phyloP scores from a whole-genome alignment of 2,888 invertebrate genomes.

The Rotaria magnacalcarata region DNA sequence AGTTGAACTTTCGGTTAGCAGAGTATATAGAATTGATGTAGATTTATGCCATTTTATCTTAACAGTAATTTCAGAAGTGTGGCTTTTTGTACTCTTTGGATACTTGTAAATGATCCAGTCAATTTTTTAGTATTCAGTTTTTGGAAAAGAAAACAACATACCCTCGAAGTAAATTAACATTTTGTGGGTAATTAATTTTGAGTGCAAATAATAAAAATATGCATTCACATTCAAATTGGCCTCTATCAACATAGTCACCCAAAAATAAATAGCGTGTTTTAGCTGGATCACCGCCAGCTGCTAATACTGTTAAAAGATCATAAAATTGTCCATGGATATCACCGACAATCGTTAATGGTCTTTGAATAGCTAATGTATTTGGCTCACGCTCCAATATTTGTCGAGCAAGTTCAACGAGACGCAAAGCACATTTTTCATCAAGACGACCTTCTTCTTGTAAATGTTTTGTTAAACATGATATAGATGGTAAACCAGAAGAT shows the following conservation, averaged over 20 bases:
- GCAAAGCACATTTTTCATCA: background rate
- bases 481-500: conserved; percentile 7
- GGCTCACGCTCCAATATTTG: conserved; percentile 66
- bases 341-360: conserved; percentile 96
- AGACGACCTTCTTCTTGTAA: conserved; percentile 40
- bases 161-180: conserved; percentile 82
- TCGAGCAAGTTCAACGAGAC: conserved; percentile 1
- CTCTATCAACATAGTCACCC: conserved; percentile 64
- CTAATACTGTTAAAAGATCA: conserved; percentile 86
- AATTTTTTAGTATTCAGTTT: no score
- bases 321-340: conserved; percentile 99
- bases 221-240: conserved; percentile 91
- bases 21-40: no score
- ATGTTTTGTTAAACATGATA: conserved; percentile 30
- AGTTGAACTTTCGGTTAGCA: no score
- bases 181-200: conserved; percentile 80
- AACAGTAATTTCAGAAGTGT: no score
- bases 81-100: no score
- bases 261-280: conserved; percentile 90
- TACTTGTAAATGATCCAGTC: no score
- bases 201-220: conserved; percentile 82
- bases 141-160: background rate
- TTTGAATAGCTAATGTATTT: conserved; percentile 91
- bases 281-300: conserved; percentile 71
- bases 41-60: no score